A percentile compares a stretch with the other conserved stretches of the same genome.
Conservation (phyloP, 2,888 invertebrate genomes). For the Pammene aurita region DNA sequence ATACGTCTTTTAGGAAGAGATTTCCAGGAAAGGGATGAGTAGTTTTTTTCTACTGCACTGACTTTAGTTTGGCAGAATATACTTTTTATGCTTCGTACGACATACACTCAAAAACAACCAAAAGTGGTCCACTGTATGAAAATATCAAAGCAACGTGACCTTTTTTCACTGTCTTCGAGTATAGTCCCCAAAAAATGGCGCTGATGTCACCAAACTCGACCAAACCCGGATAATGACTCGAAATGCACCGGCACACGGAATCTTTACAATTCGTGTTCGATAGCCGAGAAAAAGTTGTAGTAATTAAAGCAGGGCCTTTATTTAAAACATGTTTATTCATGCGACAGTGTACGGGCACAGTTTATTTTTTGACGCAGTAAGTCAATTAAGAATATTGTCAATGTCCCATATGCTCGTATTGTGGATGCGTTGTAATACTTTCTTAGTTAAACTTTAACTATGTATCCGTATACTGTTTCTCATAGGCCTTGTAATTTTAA, state of each 20-base stretch:
- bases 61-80: no score
- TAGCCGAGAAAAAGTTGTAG: conserved; percentile 56
- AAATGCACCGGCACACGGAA: conserved; percentile 21
- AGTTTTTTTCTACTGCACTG: neutral
- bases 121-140: no score
- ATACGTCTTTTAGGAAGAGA: no score
- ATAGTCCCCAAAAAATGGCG: neutral
- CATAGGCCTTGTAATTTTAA: no score
- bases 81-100: neutral
- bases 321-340: conserved; percentile 61
- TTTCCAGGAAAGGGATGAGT: no score
- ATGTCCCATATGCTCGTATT: no score
- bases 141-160: no score
- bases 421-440: no score
- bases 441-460: no score
- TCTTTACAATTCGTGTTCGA: conserved; percentile 42
- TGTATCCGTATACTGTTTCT: no score
- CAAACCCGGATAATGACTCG: conserved; percentile 24
- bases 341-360: conserved; percentile 42
- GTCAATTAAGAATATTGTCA: neutral
- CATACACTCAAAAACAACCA: no score
- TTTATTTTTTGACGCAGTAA: conserved; percentile 5
- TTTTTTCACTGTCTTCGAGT: no score
- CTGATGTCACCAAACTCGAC: neutral
- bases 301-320: conserved; percentile 59